Conservation (phyloP, 2,113 vertebrate genomes). For the Lepisosteus oculatus region DNA sequence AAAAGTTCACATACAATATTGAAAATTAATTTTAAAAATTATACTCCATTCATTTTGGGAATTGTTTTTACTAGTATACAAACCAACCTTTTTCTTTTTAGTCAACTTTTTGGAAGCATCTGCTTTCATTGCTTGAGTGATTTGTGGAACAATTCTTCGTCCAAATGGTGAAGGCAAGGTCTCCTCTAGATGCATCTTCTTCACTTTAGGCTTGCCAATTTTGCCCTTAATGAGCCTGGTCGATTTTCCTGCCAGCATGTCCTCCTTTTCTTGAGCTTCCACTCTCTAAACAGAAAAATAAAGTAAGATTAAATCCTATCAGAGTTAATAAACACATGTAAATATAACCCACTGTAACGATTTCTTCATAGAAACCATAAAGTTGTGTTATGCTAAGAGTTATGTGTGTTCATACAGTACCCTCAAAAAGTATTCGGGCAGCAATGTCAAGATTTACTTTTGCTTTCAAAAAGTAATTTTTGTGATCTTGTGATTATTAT, state of each 20-base stretch:
- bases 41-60: no score
- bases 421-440: no score
- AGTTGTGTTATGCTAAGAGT: background rate
- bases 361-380: no score
- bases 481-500: no score
- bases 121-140: constrained; percentile 81
- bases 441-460: no score
- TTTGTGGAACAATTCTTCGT: constrained; percentile 86
- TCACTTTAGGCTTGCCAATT: constrained; percentile 92
- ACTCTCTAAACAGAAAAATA: constrained; percentile 67
- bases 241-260: constrained; percentile 68
- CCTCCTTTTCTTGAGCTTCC: constrained; percentile 85
- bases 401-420: no score
- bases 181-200: constrained; percentile 91
- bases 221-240: constrained; percentile 94
- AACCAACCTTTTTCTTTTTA: constrained; percentile 88
- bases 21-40: background rate
- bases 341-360: no score
- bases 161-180: constrained; percentile 89
- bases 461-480: no score
- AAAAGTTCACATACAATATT: no score
- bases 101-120: constrained; percentile 87
- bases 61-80: no score
- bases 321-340: background rate
- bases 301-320: background rate